Conservation (phyloP, 1,140 invertebrate species). For the Polyergus mexicanus region DNA sequence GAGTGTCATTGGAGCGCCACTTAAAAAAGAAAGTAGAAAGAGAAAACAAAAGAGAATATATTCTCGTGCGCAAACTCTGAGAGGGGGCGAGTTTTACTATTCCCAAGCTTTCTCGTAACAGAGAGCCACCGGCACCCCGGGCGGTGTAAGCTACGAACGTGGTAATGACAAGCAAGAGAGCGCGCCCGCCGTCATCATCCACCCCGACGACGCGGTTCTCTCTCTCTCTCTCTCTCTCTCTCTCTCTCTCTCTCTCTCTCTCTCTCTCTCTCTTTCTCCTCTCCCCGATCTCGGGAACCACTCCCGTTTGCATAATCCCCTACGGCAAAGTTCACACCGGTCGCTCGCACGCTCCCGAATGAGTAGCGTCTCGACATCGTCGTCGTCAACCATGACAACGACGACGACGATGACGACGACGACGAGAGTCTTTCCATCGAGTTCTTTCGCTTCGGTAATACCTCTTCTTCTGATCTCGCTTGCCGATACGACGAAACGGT, state of each 20-base stretch:
- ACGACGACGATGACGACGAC: conserved; percentile 28
- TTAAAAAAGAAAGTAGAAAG: conserved; percentile 3
- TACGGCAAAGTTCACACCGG: conserved; percentile 78
- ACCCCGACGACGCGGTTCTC: conserved; percentile 49
- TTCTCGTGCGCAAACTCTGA: neutral
- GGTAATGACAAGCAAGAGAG: conserved; percentile 77
- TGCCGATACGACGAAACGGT: conserved; percentile 34
- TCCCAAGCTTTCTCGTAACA: conserved; percentile 34
- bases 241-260: conserved; percentile 62
- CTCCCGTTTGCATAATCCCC: conserved; percentile 77
- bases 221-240: conserved; percentile 65
- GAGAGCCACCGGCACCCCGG: conserved; percentile 51
- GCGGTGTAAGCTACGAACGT: conserved; percentile 72
- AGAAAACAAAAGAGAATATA: neutral
- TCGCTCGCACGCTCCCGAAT: conserved; percentile 73
- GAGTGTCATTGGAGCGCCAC: conserved; percentile 17
- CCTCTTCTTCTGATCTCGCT: conserved; percentile 44
- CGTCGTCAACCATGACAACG: conserved; percentile 47
- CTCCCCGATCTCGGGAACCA: conserved; percentile 63
- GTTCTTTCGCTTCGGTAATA: conserved; percentile 64
- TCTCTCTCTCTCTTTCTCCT: conserved; percentile 62
- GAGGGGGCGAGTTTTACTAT: conserved; percentile 28
- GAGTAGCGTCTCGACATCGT: conserved; percentile 62
- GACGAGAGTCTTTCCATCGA: conserved; percentile 49
- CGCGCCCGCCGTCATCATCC: conserved; percentile 53